Base-by-base conservation (phyloP, 2,797 vertebrate genomes). In the Clarias platycephalus region DNA sequence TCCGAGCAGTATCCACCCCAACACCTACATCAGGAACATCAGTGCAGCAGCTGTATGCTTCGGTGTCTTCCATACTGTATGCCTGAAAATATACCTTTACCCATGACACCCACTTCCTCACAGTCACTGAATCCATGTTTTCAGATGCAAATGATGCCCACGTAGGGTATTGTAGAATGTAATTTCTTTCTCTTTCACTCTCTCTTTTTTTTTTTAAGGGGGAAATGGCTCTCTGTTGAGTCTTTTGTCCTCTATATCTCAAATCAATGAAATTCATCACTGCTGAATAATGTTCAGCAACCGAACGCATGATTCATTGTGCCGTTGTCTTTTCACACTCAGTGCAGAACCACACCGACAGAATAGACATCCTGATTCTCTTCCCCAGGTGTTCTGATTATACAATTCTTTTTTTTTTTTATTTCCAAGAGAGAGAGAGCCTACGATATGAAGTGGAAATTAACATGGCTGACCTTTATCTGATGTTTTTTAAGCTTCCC, bases 241-340 rank as follows among this genome's bases (percentile, higher is more conserved):
- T 86, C 60, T 67, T 49, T 72, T 60, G n/a, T 67, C 15, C 22
- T 83, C 57, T 81, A 4, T 28, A 71, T 80, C 67, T 75, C 80
- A 68, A 81, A 81, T 87, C 82, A 87, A 76, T 82, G 63, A 68
- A 86, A 37, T 83, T 76, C 80, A 87, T 60, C 79, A 70, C 55
- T 18, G 28, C 28, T 26, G 34, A 80, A 55, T 66, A 20, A 72
- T 76, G 70, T 71, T 86, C 58, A 55, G 28, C 74, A 84, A 66
- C 13, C 34, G 20, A 83, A 34, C 18, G 44, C 66, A 83, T 74
- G 81, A 79, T 63, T 79, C 58, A 44, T 28, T 44, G 76, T 40
- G 26, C 66, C 20, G 40, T 16, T 71, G 16, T 72, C 60, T 58
- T 80, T 67, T 79, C 68, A 10, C 9, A 58, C 74, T 67, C 64